Evolutionary conservation across 2,113 vertebrate genomes (phyloP).

Genomic region (Proterorhinus semilunaris): DNA sequence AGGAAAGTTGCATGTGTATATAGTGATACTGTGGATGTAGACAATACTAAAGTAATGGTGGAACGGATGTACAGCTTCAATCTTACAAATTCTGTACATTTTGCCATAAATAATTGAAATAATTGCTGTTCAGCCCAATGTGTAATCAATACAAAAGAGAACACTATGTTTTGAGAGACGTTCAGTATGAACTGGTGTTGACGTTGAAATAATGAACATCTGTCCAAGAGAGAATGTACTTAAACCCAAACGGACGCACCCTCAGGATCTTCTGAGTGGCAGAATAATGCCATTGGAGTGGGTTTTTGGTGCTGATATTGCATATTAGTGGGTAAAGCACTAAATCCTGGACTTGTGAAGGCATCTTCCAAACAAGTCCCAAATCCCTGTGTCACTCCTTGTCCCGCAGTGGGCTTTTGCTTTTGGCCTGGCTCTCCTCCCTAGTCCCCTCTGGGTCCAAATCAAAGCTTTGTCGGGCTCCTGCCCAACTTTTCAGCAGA

Average conservation of each 20-base stretch:
- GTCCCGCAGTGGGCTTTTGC: constrained; percentile 51
- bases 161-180: constrained; percentile 51
- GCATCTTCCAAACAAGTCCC: constrained; percentile 56
- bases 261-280: constrained; percentile 37
- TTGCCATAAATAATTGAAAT: constrained; percentile 46
- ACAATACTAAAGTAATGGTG: constrained; percentile 38
- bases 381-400: constrained; percentile 39
- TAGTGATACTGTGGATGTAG: constrained; percentile 50
- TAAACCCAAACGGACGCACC: constrained; percentile 48
- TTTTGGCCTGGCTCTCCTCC: constrained; percentile 60
- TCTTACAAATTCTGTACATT: constrained; percentile 52
- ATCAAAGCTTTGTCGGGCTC: constrained; percentile 81
- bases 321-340: constrained; percentile 60
- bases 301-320: constrained; percentile 51
- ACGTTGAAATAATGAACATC: constrained; percentile 54
- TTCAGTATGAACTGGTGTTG: constrained; percentile 50
- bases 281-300: constrained; percentile 53
- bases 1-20: constrained; percentile 52
- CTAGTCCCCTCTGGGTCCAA: constrained; percentile 80
- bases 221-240: constrained; percentile 63
- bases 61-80: constrained; percentile 62
- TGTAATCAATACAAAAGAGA: constrained; percentile 28
- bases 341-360: constrained; percentile 60
- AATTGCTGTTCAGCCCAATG: constrained; percentile 37
- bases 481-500: constrained; percentile 83